phyloP scores from a whole-genome alignment of 2,113 vertebrate genomes.

The Turnix velox region DNA sequence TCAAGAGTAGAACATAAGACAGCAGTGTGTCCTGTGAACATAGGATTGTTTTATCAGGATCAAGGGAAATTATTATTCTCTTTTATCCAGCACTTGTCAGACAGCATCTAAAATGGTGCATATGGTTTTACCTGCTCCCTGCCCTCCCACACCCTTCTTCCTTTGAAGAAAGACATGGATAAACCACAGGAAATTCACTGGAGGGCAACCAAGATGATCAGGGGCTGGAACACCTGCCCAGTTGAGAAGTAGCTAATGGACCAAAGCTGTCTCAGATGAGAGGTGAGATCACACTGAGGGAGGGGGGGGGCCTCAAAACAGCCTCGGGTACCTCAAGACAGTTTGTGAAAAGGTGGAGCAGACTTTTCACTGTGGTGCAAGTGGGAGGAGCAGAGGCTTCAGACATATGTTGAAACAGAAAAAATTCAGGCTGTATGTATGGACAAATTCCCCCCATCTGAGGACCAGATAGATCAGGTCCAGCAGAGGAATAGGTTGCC shows the following conservation, averaged over 20 bases:
- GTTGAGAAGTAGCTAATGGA: not conserved
- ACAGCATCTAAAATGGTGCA: not conserved
- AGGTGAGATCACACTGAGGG: not conserved
- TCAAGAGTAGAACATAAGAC: not conserved
- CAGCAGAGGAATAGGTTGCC: not conserved
- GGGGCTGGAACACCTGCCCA: fast-evolving
- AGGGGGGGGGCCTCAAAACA: not conserved
- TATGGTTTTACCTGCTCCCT: not conserved
- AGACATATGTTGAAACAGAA: not conserved
- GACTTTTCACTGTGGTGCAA: not conserved
- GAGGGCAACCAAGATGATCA: not conserved
- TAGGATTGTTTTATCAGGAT: not conserved
- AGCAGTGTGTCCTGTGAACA: not conserved
- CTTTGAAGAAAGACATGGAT: not conserved
- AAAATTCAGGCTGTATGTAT: not conserved
- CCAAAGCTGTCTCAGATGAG: not conserved
- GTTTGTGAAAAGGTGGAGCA: not conserved
- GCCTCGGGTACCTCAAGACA: not conserved
- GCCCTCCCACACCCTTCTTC: fast-evolving
- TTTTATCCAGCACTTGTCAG: not conserved
- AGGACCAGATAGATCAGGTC: not conserved
- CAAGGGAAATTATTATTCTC: not conserved
- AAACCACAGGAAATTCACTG: not conserved
- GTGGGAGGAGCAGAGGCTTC: not conserved
- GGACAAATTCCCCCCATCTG: not conserved